phyloP scores from a whole-genome alignment of 2,888 invertebrate species.

The Diaperis boleti region DNA sequence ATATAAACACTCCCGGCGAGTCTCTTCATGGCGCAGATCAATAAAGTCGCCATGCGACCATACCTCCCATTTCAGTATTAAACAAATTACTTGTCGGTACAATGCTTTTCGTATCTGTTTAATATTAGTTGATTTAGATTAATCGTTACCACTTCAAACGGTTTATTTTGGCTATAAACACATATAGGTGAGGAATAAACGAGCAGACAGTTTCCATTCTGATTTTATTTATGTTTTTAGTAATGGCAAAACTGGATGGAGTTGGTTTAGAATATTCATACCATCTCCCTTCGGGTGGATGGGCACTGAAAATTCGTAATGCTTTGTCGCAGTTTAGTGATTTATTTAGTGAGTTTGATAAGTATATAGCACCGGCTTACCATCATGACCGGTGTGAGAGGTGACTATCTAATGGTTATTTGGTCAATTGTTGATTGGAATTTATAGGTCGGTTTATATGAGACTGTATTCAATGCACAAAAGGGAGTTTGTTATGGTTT shows the following conservation, averaged over 20 bases:
- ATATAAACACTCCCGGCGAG: too few relatives aligned
- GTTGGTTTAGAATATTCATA: slow-evolving; percentile 85
- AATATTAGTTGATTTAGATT: slow-evolving; percentile 25
- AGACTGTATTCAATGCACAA: slow-evolving; percentile 97
- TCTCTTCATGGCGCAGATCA: slow-evolving; percentile 40
- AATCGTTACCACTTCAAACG: slow-evolving; percentile 13
- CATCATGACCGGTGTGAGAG: slow-evolving; percentile 97
- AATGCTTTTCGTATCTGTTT: slow-evolving; percentile 8
- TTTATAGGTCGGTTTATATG: slow-evolving; percentile 93
- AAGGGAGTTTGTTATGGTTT: slow-evolving; percentile 95
- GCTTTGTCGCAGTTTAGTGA: slow-evolving; percentile 91
- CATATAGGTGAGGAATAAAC: not conserved
- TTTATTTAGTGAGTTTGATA: slow-evolving; percentile 95
- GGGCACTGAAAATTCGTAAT: slow-evolving; percentile 82
- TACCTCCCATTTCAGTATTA: slow-evolving; percentile 25
- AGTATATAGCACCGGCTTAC: slow-evolving; percentile 95
- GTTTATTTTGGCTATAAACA: slow-evolving; percentile 7
- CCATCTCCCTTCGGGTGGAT: slow-evolving; percentile 83
- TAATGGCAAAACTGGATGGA: slow-evolving; percentile 67
- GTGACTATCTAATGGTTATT: slow-evolving; percentile 65
- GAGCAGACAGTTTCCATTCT: not conserved
- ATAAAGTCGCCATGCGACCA: slow-evolving; percentile 40
- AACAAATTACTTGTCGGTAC: slow-evolving; percentile 29
- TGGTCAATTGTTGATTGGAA: too few relatives aligned
- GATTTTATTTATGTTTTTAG: not conserved